Evolutionary conservation across 2,113 vertebrate genomes (phyloP), one percentile per base, ranked within the genome.

Genomic region (Cervus canadensis): DNA sequence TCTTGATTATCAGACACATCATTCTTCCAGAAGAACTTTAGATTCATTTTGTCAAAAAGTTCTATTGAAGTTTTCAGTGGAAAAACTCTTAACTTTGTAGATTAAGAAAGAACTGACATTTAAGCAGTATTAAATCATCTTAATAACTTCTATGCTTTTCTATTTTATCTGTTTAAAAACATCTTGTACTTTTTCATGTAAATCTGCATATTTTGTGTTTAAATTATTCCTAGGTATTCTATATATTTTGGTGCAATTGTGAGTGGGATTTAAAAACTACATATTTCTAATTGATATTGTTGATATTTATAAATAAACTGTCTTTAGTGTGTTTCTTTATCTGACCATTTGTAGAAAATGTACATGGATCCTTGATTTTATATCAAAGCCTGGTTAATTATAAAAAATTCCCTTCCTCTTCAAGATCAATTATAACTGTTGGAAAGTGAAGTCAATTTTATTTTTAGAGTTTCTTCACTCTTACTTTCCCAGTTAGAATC

Each of bases 21-120:
- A 85, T 56, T 97, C 59, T 94, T 97, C 14, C 48, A 92, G 33
- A 89, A 92, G 16, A 96, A 95, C 15, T 87, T 92, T 57, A 94
- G 62, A 78, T 95, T 90, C 10, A 40, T 79, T 92, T 97, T 91
- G 33, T 85, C 40, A 97, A 89, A 81, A 95, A 76, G 57, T 78
- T 56, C 21, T 62, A 62, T 23, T 89, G 62, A n/a, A 12, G n/a
- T 84, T 93, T 89, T 95, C 54, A 78, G 0, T 71, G n/a, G 10
- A 89, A 94, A 50, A 89, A 43, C 54, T 67, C 40, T 78, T 89
- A 48, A 59, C 88, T 83, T 89, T 91, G 64, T 95, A 79, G 82
- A 76, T 95, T 82, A 87, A 67, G 25, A 86, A 91, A 89, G 25
- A 92, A 87, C 28, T 50, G 67, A 82, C 76, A 60, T 76, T 64